These are phyloP conservation scores for Suncus etruscus DNA, from an alignment of 2,113 vertebrate genomes.

Conservation along the genomic window DNA sequence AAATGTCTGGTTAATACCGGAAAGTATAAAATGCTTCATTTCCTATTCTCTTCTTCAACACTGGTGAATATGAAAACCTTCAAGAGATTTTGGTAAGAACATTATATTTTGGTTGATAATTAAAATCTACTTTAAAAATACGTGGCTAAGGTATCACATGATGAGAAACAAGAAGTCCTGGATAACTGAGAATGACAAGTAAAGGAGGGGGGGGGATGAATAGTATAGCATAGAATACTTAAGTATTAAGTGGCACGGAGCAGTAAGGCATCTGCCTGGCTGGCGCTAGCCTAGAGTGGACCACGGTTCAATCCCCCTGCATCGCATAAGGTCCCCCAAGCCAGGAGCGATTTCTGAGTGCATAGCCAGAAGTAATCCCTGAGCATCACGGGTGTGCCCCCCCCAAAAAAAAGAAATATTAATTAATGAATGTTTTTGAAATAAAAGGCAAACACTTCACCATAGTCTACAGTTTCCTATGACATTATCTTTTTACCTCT, in stretches of 20 bases:
- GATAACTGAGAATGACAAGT: too few relatives aligned
- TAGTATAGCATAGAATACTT: too few relatives aligned
- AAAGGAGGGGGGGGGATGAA: too few relatives aligned
- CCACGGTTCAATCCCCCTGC: too few relatives aligned
- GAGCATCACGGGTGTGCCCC: too few relatives aligned
- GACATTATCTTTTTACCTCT: neutral
- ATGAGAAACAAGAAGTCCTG: too few relatives aligned
- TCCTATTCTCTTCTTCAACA: neutral
- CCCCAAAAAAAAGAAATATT: neutral
- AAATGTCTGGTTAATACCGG: neutral
- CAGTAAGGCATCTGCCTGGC: too few relatives aligned
- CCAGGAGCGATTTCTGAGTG: too few relatives aligned
- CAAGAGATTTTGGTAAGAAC: neutral
- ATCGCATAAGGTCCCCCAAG: too few relatives aligned
- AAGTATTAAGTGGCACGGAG: too few relatives aligned
- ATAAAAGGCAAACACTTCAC: conserved; percentile 22
- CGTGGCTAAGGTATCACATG: neutral
- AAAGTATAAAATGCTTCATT: neutral
- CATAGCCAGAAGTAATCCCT: too few relatives aligned
- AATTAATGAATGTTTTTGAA: conserved; percentile 30
- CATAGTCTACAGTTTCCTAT: neutral
- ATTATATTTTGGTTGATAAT: conserved; percentile 18
- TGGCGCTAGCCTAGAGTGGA: too few relatives aligned
- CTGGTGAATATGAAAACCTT: conserved; percentile 39
- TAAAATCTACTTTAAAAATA: neutral